Evolutionary conservation across 2,113 vertebrate species (phyloP).

Genomic region (Heterocephalus glaber): DNA sequence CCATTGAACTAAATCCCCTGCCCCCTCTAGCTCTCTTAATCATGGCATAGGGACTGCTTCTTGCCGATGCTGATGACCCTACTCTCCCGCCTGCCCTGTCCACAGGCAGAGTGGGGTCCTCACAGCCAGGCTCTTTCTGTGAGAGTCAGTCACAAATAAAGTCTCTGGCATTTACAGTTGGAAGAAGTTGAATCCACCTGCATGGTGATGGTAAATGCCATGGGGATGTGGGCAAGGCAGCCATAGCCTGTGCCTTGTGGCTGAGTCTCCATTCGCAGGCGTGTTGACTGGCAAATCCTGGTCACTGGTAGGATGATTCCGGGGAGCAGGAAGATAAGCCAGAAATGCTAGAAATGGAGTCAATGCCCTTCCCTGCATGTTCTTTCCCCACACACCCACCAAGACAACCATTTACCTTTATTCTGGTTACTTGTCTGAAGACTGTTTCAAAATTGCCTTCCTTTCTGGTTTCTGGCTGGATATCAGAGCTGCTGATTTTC

Average conservation of each 20-base stretch:
- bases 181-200: background rate
- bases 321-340: background rate
- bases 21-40: too few relatives aligned
- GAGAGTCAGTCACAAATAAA: background rate
- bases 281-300: background rate
- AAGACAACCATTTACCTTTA: background rate
- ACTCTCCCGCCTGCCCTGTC: background rate
- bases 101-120: background rate
- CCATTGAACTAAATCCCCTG: too few relatives aligned
- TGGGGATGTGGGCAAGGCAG: background rate
- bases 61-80: background rate
- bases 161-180: background rate
- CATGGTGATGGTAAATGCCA: background rate
- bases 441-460: background rate
- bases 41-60: background rate
- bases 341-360: background rate
- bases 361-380: background rate
- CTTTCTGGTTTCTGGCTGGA: background rate
- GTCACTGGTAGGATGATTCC: background rate
- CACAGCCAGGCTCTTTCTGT: background rate
- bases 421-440: background rate
- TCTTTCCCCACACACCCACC: rapidly evolving
- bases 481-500: background rate
- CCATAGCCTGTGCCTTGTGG: rapidly evolving
- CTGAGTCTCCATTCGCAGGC: background rate